Percentiles rank a stretch among this genome's conserved stretches.
phyloP scores from a whole-genome alignment of 2,888 invertebrate species.

The Protonemura montana region DNA sequence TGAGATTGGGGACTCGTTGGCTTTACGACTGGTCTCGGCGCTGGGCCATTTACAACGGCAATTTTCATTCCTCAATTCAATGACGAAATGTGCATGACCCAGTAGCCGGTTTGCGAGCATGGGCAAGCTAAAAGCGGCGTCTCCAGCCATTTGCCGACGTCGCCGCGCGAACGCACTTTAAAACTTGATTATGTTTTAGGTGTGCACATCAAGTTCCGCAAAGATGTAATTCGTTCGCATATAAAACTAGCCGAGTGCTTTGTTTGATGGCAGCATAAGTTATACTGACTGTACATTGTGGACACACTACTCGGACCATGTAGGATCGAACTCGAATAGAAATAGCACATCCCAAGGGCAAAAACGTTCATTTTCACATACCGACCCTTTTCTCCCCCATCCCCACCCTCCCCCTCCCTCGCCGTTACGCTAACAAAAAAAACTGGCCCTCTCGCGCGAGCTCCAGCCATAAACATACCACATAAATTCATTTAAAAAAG shows the following conservation, averaged over 20 bases:
- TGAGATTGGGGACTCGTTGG: constrained; percentile 46
- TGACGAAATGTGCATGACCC: constrained; percentile 44
- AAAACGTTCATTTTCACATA: constrained; percentile 42
- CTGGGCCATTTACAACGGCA: constrained; percentile 44
- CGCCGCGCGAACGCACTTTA: background rate
- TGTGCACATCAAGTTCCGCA: background rate
- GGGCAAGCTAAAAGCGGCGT: background rate
- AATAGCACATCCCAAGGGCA: constrained; percentile 41
- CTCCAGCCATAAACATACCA: constrained; percentile 39
- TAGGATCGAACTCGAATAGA: constrained; percentile 44
- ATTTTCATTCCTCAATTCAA: constrained; percentile 48
- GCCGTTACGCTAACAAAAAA: constrained; percentile 42
- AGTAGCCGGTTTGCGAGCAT: constrained; percentile 27
- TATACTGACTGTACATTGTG: constrained; percentile 27
- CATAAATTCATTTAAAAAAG: constrained; percentile 45
- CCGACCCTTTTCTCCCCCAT: constrained; percentile 35
- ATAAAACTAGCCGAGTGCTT: background rate
- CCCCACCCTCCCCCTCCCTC: constrained; percentile 30
- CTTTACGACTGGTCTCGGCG: constrained; percentile 40
- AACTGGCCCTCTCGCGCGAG: constrained; percentile 22
- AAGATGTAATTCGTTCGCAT: background rate
- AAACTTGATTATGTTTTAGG: background rate
- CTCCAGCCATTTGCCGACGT: background rate
- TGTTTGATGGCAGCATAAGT: background rate
- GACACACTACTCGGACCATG: constrained; percentile 39